A percentile compares a stretch with the other conserved stretches of the same genome.
phyloP scores from a whole-genome alignment of 2,797 vertebrate species.

The Columba guinea region DNA sequence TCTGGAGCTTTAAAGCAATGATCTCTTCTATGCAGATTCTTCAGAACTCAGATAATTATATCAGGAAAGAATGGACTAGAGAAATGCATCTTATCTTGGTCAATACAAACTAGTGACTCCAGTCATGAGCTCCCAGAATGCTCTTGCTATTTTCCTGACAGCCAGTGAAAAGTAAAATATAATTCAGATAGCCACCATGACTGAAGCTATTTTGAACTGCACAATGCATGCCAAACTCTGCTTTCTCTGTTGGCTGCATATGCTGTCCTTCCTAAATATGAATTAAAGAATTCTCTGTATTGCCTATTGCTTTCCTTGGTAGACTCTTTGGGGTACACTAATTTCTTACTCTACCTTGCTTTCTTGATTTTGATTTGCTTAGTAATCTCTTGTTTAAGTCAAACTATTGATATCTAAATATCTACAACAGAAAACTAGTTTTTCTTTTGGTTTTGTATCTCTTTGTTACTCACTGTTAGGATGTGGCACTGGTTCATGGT shows the following conservation, averaged over 20 bases:
- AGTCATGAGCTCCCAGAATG: not conserved
- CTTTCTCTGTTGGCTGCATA: not conserved
- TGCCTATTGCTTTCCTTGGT: not conserved
- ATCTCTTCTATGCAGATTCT: not conserved
- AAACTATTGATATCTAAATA: not conserved
- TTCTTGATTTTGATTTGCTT: not conserved
- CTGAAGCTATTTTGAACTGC: not conserved
- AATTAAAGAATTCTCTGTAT: not conserved
- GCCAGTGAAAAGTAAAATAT: not conserved
- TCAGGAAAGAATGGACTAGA: not conserved
- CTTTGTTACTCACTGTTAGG: not conserved
- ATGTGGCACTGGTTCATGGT: not conserved
- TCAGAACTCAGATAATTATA: not conserved
- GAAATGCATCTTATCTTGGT: not conserved
- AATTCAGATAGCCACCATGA: not conserved
- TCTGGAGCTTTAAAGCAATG: not conserved
- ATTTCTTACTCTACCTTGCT: not conserved
- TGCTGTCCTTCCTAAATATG: not conserved
- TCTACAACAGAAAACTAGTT: not conserved
- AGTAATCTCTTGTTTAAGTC: not conserved
- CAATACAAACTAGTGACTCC: not conserved
- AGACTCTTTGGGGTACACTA: not conserved
- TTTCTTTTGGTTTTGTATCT: not conserved
- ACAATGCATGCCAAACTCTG: not conserved
- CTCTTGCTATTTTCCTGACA: not conserved